Percentiles rank a stretch among this genome's conserved stretches.
These are phyloP conservation scores for Neogale vison DNA, from an alignment of 2,113 vertebrate species.

Conservation along the genomic window DNA sequence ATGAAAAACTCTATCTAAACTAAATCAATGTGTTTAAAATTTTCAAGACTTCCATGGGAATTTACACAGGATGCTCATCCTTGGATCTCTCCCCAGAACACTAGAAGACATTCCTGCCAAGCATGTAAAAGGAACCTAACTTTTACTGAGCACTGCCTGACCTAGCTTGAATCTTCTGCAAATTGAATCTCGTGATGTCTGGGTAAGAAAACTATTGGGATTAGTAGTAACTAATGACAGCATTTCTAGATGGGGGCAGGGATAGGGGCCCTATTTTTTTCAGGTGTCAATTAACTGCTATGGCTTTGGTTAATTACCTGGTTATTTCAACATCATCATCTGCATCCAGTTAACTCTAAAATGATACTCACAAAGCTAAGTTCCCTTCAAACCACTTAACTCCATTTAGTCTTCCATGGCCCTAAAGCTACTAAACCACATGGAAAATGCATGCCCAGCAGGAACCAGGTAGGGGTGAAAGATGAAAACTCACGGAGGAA, in stretches of 20 bases:
- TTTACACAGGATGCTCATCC: slow-evolving; percentile 29
- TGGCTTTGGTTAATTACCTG: neutral
- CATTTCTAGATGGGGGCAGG: neutral
- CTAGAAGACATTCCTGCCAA: neutral
- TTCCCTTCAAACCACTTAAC: neutral
- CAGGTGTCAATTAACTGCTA: neutral
- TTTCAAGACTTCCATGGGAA: slow-evolving; percentile 43
- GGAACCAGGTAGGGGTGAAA: neutral
- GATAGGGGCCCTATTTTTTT: neutral
- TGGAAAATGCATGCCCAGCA: neutral
- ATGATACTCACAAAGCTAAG: neutral
- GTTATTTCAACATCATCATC: neutral
- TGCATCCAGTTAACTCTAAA: neutral
- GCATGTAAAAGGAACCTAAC: slow-evolving; percentile 19
- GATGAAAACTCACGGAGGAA: neutral
- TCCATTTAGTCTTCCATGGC: neutral
- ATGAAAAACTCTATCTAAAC: slow-evolving; percentile 1
- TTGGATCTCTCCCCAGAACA: slow-evolving; percentile 28
- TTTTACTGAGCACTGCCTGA: neutral
- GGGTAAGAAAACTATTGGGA: neutral
- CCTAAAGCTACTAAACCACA: neutral
- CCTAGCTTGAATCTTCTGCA: neutral
- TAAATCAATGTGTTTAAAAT: slow-evolving; percentile 40
- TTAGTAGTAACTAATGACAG: slow-evolving; percentile 21
- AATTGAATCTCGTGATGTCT: neutral